Evolutionary conservation across 2,797 vertebrate genomes (phyloP), one percentile per base, ranked within the genome.

Genomic region (Schizopygopsis malacanthus): DNA sequence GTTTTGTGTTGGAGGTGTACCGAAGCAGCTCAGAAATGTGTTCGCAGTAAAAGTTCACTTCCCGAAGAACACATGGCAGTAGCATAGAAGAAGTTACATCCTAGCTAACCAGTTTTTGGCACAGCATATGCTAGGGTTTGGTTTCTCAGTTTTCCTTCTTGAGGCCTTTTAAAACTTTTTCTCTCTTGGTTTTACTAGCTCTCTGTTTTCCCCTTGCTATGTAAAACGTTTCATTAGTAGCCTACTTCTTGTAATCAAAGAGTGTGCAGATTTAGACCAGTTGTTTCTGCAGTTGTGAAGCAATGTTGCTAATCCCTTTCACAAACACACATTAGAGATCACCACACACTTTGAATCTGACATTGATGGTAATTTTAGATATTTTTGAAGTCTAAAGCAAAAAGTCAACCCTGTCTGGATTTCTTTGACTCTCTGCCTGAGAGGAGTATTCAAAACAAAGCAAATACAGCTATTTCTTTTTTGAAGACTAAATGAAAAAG

Each of bases 81-180:
- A 83, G 83, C 59, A 80, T 71, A 61, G 84, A 85, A 81, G 70
- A 89, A 76, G 91, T 59, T 89, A 90, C 91, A 91, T 93, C 91
- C 90, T 90, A 87, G 92, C 91, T 79, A 92, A 93, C 91, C 93
- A 91, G 92, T 91, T 90, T 86, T 88, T 92, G 91, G 92, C 91
- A 92, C 87, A 87, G 87, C 87, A 87, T 33, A 89, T 89, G 90
- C 90, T 92, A 81, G 89, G 88, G 87, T 91, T 89, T 70, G 89
- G 88, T 94, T 94, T 94, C 93, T 94, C 93, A 93, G 92, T 92
- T 94, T 94, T 93, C 93, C 90, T 93, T 92, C 87, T 89, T 91
- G 91, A 93, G 94, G 92, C 91, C 90, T 93, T 93, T 94, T 93
- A 90, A 93, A 93, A 89, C 86, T 84, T 93, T 93, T 91, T 90